Percentiles rank a stretch among this genome's conserved stretches.
Conservation (phyloP, 2,888 invertebrate genomes). For the Bellardia pandia region DNA sequence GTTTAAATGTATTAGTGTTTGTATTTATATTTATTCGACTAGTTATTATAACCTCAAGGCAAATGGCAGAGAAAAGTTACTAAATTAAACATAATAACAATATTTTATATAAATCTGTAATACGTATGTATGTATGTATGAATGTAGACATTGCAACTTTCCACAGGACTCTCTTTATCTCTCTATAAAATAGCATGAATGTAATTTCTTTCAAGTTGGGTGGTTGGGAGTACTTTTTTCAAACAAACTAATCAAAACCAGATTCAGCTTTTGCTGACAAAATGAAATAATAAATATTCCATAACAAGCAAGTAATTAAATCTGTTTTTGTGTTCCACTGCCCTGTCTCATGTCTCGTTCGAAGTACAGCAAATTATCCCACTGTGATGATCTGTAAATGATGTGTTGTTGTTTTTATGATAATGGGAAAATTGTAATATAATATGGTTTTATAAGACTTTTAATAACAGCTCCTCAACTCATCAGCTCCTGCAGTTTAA, state of each 20-base stretch:
- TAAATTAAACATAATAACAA: slow-evolving; percentile 67
- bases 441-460: slow-evolving; percentile 68
- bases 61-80: slow-evolving; percentile 57
- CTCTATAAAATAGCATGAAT: background rate
- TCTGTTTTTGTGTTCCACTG: slow-evolving; percentile 53
- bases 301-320: slow-evolving; percentile 67
- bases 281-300: slow-evolving; percentile 34
- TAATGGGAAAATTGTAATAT: slow-evolving; percentile 71
- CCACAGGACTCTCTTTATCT: slow-evolving; percentile 8
- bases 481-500: slow-evolving; percentile 61
- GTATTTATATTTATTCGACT: slow-evolving; percentile 55
- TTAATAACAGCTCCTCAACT: slow-evolving; percentile 52
- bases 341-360: background rate
- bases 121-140: background rate
- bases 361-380: slow-evolving; percentile 52
- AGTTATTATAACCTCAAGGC: slow-evolving; percentile 68
- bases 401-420: slow-evolving; percentile 65
- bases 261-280: slow-evolving; percentile 53
- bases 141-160: slow-evolving; percentile 7
- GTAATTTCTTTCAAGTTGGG: slow-evolving; percentile 14
- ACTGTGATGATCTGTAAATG: slow-evolving; percentile 70
- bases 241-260: slow-evolving; percentile 58
- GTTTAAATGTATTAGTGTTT: slow-evolving; percentile 24
- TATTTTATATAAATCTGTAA: slow-evolving; percentile 35
- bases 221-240: background rate